These are phyloP conservation scores for Xanthia togata DNA, from an alignment of 2,888 invertebrate genomes.

Conservation along the genomic window DNA sequence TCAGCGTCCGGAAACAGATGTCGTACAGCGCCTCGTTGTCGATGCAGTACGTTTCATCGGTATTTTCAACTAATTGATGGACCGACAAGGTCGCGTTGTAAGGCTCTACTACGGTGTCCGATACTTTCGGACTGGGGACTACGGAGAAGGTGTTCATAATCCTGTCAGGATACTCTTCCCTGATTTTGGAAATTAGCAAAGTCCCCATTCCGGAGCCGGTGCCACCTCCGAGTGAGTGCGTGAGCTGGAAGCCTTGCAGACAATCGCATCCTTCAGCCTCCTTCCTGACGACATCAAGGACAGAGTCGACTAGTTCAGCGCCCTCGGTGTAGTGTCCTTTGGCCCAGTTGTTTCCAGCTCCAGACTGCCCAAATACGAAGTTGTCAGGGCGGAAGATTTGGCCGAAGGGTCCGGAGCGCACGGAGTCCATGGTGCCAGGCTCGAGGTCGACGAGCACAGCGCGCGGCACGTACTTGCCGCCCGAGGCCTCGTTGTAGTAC, in stretches of 20 bases:
- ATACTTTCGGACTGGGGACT: slow-evolving; percentile 94
- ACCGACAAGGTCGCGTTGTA: slow-evolving; percentile 93
- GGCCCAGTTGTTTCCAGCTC: slow-evolving; percentile 91
- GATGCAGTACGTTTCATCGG: slow-evolving; percentile 92
- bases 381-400: slow-evolving; percentile 94
- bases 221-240: slow-evolving; percentile 94
- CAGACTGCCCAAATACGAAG: slow-evolving; percentile 92
- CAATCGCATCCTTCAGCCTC: slow-evolving; percentile 93
- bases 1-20: slow-evolving; percentile 94
- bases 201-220: slow-evolving; percentile 94
- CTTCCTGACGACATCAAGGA: slow-evolving; percentile 89
- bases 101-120: slow-evolving; percentile 92
- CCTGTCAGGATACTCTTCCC: slow-evolving; percentile 94
- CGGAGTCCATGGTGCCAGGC: slow-evolving; percentile 91
- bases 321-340: slow-evolving; percentile 94
- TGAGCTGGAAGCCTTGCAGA: slow-evolving; percentile 91
- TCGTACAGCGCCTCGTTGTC: slow-evolving; percentile 95
- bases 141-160: slow-evolving; percentile 93
- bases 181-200: slow-evolving; percentile 92
- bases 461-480: slow-evolving; percentile 86
- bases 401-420: slow-evolving; percentile 92
- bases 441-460: slow-evolving; percentile 85
- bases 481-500: slow-evolving; percentile 93
- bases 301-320: slow-evolving; percentile 91
- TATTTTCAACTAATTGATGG: slow-evolving; percentile 93